Evolutionary conservation across 92 coral and sea anemone species (phyloP), one percentile per base, ranked within the genome.

Genomic region (Scolanthus callimorphus): DNA sequence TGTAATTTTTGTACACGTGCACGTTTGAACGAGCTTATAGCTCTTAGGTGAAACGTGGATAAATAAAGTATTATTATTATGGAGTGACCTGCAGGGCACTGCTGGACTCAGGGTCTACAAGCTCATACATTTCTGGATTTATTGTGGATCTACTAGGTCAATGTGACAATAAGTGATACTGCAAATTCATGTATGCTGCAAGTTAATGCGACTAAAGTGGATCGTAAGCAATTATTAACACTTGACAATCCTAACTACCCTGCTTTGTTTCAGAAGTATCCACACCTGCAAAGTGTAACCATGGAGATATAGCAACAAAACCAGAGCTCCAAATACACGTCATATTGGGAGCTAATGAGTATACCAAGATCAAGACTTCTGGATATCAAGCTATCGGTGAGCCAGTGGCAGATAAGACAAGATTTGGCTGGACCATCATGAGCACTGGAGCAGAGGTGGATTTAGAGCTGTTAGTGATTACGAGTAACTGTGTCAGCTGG

Each of bases 131-230:
- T 4, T 46, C 52, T 9, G 52, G 11, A 10, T 46, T 19, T 20
- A 10, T 19, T 11, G 22, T 19, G 17, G 11, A 46, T 19, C 52
- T 46, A 46, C 52, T 46, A 21, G 41, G 61, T 44, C 21, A 38
- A 62, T 19, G 34, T 62, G 48, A 45, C 59, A 37, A 17, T 72
- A 3, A 60, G 71, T 28, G 29, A 62, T 34, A 12, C 51, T 0
- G 48, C 25, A 4, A 65, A 47, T 13, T 27, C 45, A 37, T 50
- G 55, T 19, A 30, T 23, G 25, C 29, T 59, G 23, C 60, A 48
- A 12, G 59, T 71, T 11, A 1, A 57, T 13, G 51, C 56, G 22
- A 70, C 69, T 10, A 49, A 57, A 23, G 77, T 70, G 17, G 69
- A 70, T 62, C 77, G 69, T 19, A 24, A 55, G 28, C 31, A 67